Evolutionary conservation across 2,113 vertebrate genomes (phyloP), one percentile per base, ranked within the genome.

Genomic region (Lathamus discolor): DNA sequence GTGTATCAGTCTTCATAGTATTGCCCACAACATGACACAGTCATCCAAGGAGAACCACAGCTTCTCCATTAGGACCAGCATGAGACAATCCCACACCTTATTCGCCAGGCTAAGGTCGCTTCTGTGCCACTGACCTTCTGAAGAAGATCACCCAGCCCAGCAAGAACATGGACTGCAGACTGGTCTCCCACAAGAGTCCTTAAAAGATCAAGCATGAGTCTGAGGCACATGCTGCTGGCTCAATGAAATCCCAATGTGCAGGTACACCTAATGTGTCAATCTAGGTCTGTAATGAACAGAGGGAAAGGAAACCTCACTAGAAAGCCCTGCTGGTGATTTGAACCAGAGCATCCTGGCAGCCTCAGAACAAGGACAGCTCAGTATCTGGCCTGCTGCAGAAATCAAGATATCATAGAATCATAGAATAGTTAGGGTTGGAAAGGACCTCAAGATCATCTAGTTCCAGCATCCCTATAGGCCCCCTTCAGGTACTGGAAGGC

Each of bases 361-460:
- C 37, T 54, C 25, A 48, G 13, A 17, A 48, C 27, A 78, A 68
- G 20, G 51, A 52, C 18, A 73, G 28, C 7, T 19, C 41, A 51
- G 33, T 17, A 25, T 27, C 54, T 63, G 48, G 33, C 48, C 43
- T 23, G n/a, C 62, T 52, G 55, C 22, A 59, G 27, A 76, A 77
- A 46, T 18, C 0, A 0, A 31, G 24, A 3, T 57, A 17, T 44
- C 49, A 37, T 37, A 37, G 37, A 37, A 37, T 37, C 37, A 37
- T 37, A 37, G 37, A 37, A 37, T 37, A 37, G 37, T 37, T 37
- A 37, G 37, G 37, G 37, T 37, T 37, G 37, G 37, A 37, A 37
- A 37, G 37, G 37, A 37, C 37, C 37, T 37, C 37, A 37, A 37
- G 37, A 37, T 37, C 37, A 37, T 37, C 8, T 37, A 37, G 37